A percentile compares a stretch with the other conserved stretches of the same genome.
Evolutionary conservation across 1,140 invertebrate genomes (phyloP).

Genomic region (Microplitis demolitor): DNA sequence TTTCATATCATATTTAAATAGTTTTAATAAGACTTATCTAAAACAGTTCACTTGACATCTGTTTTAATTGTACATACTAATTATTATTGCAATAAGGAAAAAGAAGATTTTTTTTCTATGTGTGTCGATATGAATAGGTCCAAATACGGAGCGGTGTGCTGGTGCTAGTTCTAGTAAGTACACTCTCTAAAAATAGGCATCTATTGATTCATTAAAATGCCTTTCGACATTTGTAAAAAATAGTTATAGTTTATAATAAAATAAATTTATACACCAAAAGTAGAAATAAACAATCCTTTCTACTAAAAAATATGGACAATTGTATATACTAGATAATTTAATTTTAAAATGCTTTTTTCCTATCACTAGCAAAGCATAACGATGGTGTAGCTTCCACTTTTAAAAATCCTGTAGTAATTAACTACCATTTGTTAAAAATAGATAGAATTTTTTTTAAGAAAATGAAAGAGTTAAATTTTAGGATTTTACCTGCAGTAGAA

Average conservation of each 20-base stretch:
- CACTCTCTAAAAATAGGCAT: slow-evolving; percentile 35
- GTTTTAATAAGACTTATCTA: too few relatives aligned
- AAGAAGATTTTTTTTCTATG: slow-evolving; percentile 56
- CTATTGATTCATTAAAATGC: slow-evolving; percentile 11
- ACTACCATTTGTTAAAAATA: not conserved
- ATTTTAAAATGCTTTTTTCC: not conserved
- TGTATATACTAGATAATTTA: not conserved
- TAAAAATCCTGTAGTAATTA: not conserved
- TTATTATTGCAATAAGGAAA: too few relatives aligned
- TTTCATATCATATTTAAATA: too few relatives aligned
- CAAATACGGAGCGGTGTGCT: slow-evolving; percentile 63
- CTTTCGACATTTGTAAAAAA: not conserved
- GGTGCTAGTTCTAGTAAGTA: slow-evolving; percentile 67
- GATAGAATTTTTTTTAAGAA: not conserved
- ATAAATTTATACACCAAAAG: not conserved
- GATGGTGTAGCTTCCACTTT: not conserved
- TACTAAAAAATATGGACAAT: not conserved
- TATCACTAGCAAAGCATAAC: too few relatives aligned
- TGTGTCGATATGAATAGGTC: slow-evolving; percentile 63
- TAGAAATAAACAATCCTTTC: not conserved
- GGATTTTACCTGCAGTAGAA: not conserved
- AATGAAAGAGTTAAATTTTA: not conserved
- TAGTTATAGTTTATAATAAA: not conserved
- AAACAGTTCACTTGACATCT: too few relatives aligned
- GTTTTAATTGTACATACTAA: too few relatives aligned